Evolutionary conservation across 2,888 invertebrate genomes (phyloP).

Genomic region (Apodemia mormo): DNA sequence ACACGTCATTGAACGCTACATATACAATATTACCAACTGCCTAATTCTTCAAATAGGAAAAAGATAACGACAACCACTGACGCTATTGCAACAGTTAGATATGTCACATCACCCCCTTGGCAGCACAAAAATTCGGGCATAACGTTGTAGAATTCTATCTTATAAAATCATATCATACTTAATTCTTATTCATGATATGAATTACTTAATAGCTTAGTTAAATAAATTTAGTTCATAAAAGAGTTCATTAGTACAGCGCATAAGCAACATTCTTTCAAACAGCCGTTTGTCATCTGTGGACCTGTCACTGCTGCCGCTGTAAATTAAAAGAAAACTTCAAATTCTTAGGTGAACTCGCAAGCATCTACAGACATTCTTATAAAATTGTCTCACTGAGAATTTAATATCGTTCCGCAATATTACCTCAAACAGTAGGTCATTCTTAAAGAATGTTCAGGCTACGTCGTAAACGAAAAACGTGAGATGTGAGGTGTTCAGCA

Average conservation of each 20-base stretch:
- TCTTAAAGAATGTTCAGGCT: neutral
- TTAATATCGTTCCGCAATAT: conserved; percentile 16
- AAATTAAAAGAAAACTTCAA: conserved; percentile 16
- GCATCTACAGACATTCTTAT: conserved; percentile 13
- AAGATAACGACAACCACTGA: neutral
- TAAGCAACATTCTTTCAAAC: conserved; percentile 7
- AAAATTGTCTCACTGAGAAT: conserved; percentile 9
- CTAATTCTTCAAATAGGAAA: neutral
- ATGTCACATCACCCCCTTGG: too few relatives aligned
- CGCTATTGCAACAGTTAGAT: neutral
- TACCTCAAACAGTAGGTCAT: conserved; percentile 12
- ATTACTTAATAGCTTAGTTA: neutral
- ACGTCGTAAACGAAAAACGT: neutral
- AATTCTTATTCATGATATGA: too few relatives aligned
- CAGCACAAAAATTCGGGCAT: neutral
- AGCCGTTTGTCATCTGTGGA: conserved; percentile 2
- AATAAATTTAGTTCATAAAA: neutral
- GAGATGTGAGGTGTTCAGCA: neutral
- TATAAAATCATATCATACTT: too few relatives aligned
- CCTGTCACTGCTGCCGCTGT: neutral
- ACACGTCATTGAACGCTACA: too few relatives aligned
- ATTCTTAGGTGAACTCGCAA: conserved; percentile 9
- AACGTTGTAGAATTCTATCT: too few relatives aligned
- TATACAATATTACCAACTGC: neutral
- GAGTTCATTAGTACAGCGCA: neutral